phyloP scores from a whole-genome alignment of 2,888 invertebrate species.

The Bembecia ichneumoniformis region DNA sequence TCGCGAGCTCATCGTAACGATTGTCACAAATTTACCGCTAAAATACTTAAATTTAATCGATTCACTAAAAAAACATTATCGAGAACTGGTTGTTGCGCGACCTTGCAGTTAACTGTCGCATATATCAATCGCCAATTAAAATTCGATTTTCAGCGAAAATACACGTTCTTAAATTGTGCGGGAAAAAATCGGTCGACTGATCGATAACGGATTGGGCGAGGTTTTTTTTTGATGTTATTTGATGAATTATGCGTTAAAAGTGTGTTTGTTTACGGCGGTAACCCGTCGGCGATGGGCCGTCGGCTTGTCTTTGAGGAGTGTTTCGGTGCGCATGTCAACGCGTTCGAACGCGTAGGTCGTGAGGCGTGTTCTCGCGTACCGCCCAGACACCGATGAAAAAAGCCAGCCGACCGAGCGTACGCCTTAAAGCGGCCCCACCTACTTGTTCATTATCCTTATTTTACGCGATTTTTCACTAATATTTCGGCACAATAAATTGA shows the following conservation, averaged over 20 bases:
- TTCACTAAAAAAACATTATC: conserved; percentile 10
- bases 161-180: conserved; percentile 8
- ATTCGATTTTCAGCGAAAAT: conserved; percentile 12
- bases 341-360: conserved; percentile 58
- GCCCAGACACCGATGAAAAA: conserved; percentile 63
- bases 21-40: conserved; percentile 34
- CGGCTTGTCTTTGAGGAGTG: conserved; percentile 46
- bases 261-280: conserved; percentile 40
- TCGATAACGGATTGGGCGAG: background rate
- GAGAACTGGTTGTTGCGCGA: conserved; percentile 8
- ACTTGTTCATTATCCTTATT: conserved; percentile 64
- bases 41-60: conserved; percentile 12
- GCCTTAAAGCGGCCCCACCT: conserved; percentile 55
- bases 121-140: conserved; percentile 16
- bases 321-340: conserved; percentile 41
- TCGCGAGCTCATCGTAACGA: conserved; percentile 52
- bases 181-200: conserved; percentile 4
- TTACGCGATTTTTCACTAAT: conserved; percentile 60
- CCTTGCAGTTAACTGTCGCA: conserved; percentile 5
- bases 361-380: conserved; percentile 61
- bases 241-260: conserved; percentile 12
- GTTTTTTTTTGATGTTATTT: conserved; percentile 19
- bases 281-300: conserved; percentile 48
- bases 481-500: conserved; percentile 39
- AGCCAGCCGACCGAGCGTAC: conserved; percentile 53